Evolutionary conservation across 2,797 vertebrate genomes (phyloP).

Genomic region (Hyperoplus lanceolatus): DNA sequence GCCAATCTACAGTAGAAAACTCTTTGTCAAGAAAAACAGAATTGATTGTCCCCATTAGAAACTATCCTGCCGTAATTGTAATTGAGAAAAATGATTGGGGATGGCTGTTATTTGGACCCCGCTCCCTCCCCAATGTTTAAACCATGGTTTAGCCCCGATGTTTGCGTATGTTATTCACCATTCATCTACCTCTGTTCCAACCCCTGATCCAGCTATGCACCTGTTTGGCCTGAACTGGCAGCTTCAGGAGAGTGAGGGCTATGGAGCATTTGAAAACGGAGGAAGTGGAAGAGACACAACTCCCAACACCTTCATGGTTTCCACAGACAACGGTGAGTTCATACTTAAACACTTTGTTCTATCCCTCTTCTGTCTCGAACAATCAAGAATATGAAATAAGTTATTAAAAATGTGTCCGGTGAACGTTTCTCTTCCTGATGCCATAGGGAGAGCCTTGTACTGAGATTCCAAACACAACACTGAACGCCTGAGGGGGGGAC

Average conservation of each 20-base stretch:
- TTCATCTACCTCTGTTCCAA: neutral
- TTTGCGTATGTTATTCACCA: neutral
- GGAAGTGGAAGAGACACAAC: constrained; percentile 88
- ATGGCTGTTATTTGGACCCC: too few relatives aligned
- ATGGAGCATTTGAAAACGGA: constrained; percentile 95
- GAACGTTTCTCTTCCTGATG: neutral
- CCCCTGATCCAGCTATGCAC: constrained; percentile 91
- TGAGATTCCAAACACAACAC: neutral
- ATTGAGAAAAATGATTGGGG: too few relatives aligned
- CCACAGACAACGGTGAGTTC: constrained; percentile 92
- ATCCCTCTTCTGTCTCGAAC: neutral
- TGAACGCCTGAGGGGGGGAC: too few relatives aligned
- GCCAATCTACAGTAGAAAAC: too few relatives aligned
- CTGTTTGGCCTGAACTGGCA: constrained; percentile 99
- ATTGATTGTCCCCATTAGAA: too few relatives aligned
- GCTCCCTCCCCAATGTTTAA: too few relatives aligned
- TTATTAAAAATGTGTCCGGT: neutral
- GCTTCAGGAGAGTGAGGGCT: constrained; percentile 95
- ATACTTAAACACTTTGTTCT: neutral
- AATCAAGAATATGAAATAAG: neutral
- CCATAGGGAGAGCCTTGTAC: neutral
- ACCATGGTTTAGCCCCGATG: too few relatives aligned
- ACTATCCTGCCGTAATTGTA: too few relatives aligned
- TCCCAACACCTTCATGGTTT: constrained; percentile 92
- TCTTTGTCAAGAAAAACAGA: too few relatives aligned